Percentiles rank a stretch among this genome's conserved stretches.
These are phyloP conservation scores for Sebastolobus altivelis DNA, from an alignment of 2,797 vertebrate genomes.

Conservation along the genomic window DNA sequence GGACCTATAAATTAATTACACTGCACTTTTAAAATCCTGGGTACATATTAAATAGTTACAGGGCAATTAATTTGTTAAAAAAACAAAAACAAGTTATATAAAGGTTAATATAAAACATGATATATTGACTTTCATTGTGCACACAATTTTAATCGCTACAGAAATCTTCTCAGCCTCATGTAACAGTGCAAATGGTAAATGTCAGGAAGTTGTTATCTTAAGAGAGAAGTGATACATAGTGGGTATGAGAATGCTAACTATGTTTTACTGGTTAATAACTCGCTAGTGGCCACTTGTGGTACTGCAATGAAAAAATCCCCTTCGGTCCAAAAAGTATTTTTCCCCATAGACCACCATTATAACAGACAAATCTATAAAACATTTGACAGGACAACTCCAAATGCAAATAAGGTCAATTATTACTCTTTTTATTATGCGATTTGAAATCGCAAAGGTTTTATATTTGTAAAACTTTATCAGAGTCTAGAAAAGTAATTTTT, in stretches of 20 bases:
- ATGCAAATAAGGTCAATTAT: background rate
- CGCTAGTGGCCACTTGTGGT: background rate
- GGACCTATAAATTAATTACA: too few species aligned
- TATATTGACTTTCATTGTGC: background rate
- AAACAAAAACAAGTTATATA: too few species aligned
- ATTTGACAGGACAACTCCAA: background rate
- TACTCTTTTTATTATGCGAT: background rate
- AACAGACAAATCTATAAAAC: background rate
- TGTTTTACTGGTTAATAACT: background rate
- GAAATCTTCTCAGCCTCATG: background rate
- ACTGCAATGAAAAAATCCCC: background rate
- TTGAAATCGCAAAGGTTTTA: background rate
- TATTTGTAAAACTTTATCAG: background rate
- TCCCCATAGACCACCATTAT: too few species aligned
- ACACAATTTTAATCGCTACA: background rate
- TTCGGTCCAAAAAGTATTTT: too few species aligned
- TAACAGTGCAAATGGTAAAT: background rate
- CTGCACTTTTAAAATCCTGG: too few species aligned
- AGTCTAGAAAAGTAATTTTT: background rate
- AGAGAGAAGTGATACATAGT: background rate
- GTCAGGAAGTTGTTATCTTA: background rate
- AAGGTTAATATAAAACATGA: too few species aligned
- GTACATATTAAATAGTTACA: too few species aligned
- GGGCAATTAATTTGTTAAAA: too few species aligned
- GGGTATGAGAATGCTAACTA: background rate